Evolutionary conservation across 2,888 invertebrate species (phyloP), one percentile per base, ranked within the genome.

Genomic region (Tryphoninae sp.): DNA sequence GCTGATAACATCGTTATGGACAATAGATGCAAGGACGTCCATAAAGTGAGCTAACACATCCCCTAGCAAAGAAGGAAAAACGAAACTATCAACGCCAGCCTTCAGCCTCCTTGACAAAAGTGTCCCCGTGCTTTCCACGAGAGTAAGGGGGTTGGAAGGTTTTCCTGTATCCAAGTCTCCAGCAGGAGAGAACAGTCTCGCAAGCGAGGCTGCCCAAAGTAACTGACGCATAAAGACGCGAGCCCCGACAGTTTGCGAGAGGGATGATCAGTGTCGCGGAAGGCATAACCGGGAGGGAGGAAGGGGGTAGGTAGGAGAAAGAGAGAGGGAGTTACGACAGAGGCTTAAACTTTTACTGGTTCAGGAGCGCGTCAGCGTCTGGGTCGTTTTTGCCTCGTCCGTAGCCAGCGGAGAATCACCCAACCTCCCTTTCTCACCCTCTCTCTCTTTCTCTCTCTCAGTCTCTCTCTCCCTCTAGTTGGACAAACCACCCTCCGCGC

Each of bases 281-380:
- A 87, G 86, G 86, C 86, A 88, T 88, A 88, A 89, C 88, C 83
- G 87, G 83, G 76, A 61, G 58, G 58, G 58, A 64, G 53, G 13
- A 19, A n/a, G 53, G 64, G 11, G 51, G 33, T 23, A 16, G 73
- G 33, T 40, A 22, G 22, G 22, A 45, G 45, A 26, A 62, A 49
- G 33, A 22, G 42, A 55, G 58, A 2, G 22, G 58, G 84, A 88
- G 88, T 89, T 88, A 89, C 88, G 89, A 87, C 86, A 83, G 85
- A 86, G 89, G 88, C 88, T 88, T 88, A 87, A 88, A 88, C 86
- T 90, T 90, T 89, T 89, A 89, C 87, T 88, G 87, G 86, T 85
- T 86, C 82, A 75, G 86, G 84, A 89, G 86, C 80, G 76, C 87
- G 87, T 89, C 88, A 88, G 87, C 87, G 88, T 90, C 90, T 89